Conservation (phyloP, 2,797 vertebrate species). For the Nothura maculosa region DNA sequence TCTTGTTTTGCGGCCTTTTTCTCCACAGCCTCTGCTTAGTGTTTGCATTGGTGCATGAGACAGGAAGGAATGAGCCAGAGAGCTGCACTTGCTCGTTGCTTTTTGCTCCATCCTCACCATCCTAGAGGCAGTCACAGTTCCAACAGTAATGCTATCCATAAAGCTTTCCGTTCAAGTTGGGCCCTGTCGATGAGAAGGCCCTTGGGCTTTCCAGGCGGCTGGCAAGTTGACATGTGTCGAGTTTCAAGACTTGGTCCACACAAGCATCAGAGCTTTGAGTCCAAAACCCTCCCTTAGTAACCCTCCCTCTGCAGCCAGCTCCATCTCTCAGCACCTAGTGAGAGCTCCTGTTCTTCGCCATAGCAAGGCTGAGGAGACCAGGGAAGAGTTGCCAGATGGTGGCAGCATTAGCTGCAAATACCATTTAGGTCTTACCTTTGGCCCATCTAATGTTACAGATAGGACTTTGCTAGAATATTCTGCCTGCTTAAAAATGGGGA, state of each 20-base stretch:
- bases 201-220: not conserved
- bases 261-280: not conserved
- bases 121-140: not conserved
- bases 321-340: not conserved
- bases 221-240: not conserved
- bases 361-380: accelerated
- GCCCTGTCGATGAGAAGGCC: not conserved
- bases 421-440: not conserved
- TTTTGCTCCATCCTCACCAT: not conserved
- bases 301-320: not conserved
- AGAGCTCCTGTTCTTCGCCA: accelerated
- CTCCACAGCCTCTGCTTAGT: not conserved
- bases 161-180: not conserved
- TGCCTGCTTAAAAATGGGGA: not conserved
- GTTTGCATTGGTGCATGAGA: not conserved
- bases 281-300: not conserved
- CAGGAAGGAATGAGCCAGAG: not conserved
- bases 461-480: not conserved
- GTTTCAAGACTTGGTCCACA: not conserved
- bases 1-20: not conserved
- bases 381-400: not conserved
- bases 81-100: not conserved
- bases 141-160: not conserved
- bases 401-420: slow-evolving; percentile 46
- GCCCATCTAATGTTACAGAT: not conserved